Evolutionary conservation across 2,888 invertebrate genomes (phyloP), one percentile per base, ranked within the genome.

Genomic region (Xylocampa areola): DNA sequence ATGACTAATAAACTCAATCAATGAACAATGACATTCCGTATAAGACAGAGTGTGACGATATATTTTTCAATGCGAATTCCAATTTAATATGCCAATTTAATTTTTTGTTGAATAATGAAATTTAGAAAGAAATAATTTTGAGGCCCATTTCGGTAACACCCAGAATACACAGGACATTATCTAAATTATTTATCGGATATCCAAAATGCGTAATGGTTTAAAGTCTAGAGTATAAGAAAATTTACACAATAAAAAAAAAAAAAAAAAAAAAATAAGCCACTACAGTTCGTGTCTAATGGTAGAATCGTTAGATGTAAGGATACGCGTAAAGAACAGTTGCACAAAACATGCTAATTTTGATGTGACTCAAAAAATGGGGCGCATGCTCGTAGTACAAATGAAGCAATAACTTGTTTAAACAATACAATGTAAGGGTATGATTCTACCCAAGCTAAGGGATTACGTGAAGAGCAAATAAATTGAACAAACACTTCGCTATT

Each of bases 81-180:
- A 59, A 72, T 77, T 76, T 76, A 72, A 61, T 81, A 85, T 88
- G 87, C 90, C 88, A 91, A 90, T 90, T 86, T 81, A 61, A 64
- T 77, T 76, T 65, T 45, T 50, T 70, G 58, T 69, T 41, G 48
- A 77, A 57, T 60, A 70, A 75, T 78, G 71, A 76, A 68, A 76
- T 80, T 81, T 79, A 77, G 60, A 78, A 57, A 73, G 57, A 55
- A 71, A 58, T 68, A 84, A 84, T 86, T 87, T 86, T 78, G 79
- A 81, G 47, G 70, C 79, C 86, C 77, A 85, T 84, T 80, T 58
- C 49, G 63, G 72, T 73, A 59, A 76, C 76, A 81, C 71, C 69
- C 88, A 90, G 90, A 90, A 90, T 90, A 89, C 88, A 84, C 66
- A 78, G 72, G 74, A 66, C 58, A 65, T 8, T 58, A 64, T 53